Evolutionary conservation across 2,113 vertebrate genomes (phyloP).

Genomic region (Enhydra lutris): DNA sequence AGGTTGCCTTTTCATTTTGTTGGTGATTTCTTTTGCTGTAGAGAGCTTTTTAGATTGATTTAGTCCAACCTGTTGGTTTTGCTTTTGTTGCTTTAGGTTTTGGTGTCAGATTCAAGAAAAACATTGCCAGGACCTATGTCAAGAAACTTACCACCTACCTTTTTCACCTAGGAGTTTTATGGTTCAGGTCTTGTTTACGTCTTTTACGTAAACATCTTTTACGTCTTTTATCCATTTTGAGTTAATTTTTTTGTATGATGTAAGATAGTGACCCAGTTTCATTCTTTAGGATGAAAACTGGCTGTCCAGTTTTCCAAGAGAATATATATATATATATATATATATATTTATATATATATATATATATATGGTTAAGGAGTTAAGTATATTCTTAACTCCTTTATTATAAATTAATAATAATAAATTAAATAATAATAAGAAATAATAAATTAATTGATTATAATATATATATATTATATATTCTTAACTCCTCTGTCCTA

Average conservation of each 20-base stretch:
- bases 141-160: neutral
- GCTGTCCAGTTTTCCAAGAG: neutral
- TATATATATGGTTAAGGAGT: no score
- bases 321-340: no score
- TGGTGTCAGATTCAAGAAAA: neutral
- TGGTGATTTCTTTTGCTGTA: neutral
- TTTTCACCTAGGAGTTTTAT: neutral
- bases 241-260: neutral
- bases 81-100: neutral
- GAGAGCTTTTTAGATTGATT: neutral
- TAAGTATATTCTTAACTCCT: no score
- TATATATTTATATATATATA: no score
- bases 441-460: no score
- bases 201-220: neutral
- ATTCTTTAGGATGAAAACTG: neutral
- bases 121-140: neutral
- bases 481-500: neutral
- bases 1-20: neutral
- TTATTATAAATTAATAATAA: no score
- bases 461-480: neutral
- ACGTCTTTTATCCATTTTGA: neutral
- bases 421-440: no score
- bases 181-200: neutral
- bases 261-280: neutral
- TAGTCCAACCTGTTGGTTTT: neutral